Percentiles rank a stretch among this genome's conserved stretches.
These are phyloP conservation scores for Dryococelus australis DNA, from an alignment of 2,888 invertebrate genomes.

Conservation along the genomic window DNA sequence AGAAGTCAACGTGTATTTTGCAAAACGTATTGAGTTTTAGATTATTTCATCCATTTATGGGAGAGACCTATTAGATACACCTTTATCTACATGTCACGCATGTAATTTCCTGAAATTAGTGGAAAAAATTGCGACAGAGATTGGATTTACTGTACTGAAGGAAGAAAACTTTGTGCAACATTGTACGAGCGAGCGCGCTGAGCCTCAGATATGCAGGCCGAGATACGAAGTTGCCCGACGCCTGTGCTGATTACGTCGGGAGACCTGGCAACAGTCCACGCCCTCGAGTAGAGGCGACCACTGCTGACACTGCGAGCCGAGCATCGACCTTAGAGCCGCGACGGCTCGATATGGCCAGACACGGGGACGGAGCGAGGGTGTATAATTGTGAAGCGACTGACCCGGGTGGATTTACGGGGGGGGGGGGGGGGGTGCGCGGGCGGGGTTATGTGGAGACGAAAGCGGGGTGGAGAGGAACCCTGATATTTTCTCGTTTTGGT, in stretches of 20 bases:
- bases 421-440: background rate
- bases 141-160: too few species aligned
- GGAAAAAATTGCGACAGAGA: too few species aligned
- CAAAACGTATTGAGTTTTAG: too few species aligned
- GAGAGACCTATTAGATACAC: too few species aligned
- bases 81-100: too few species aligned
- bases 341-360: background rate
- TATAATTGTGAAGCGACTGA: background rate
- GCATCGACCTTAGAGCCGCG: background rate
- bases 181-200: too few species aligned
- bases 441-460: conserved; percentile 2
- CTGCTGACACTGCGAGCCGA: background rate
- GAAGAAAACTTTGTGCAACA: too few species aligned
- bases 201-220: too few species aligned
- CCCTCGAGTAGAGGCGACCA: background rate
- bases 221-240: background rate
- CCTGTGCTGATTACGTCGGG: background rate
- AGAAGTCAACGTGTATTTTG: too few species aligned
- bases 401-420: too few species aligned
- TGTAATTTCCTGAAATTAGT: too few species aligned
- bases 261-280: background rate
- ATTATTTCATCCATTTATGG: too few species aligned
- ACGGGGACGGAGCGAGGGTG: background rate
- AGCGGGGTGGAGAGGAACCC: background rate
- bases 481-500: conserved; percentile 16